phyloP scores from a whole-genome alignment of 2,888 invertebrate genomes.

The Nasonovia ribisnigri region DNA sequence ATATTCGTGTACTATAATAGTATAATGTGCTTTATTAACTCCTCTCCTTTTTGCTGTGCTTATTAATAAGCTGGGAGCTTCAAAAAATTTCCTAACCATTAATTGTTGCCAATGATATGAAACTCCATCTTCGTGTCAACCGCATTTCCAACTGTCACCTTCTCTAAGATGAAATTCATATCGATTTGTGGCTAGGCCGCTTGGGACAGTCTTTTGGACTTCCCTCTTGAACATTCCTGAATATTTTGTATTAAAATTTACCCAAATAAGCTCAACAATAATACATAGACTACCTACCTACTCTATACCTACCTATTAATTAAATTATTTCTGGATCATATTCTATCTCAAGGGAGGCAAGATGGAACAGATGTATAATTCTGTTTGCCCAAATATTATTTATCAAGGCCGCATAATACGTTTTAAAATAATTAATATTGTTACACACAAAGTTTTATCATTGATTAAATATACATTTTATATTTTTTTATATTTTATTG shows the following conservation, averaged over 20 bases:
- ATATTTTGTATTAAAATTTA: neutral
- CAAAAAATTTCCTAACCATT: neutral
- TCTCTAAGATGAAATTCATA: neutral
- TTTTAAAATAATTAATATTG: too few relatives aligned
- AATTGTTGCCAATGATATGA: neutral
- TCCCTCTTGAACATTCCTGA: neutral
- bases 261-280: neutral
- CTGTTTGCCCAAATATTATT: too few relatives aligned
- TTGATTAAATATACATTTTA: too few relatives aligned
- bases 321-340: too few relatives aligned
- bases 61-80: neutral
- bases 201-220: neutral
- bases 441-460: too few relatives aligned
- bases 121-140: neutral
- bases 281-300: too few relatives aligned
- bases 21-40: neutral
- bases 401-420: too few relatives aligned
- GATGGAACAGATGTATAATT: too few relatives aligned
- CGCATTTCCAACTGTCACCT: neutral
- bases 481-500: too few relatives aligned
- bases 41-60: neutral
- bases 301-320: too few relatives aligned
- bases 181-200: neutral
- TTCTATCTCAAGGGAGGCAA: too few relatives aligned
- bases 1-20: neutral